These are phyloP conservation scores for Macrotrachela quadricornifera DNA, from an alignment of 1,140 invertebrate species.

Conservation along the genomic window DNA sequence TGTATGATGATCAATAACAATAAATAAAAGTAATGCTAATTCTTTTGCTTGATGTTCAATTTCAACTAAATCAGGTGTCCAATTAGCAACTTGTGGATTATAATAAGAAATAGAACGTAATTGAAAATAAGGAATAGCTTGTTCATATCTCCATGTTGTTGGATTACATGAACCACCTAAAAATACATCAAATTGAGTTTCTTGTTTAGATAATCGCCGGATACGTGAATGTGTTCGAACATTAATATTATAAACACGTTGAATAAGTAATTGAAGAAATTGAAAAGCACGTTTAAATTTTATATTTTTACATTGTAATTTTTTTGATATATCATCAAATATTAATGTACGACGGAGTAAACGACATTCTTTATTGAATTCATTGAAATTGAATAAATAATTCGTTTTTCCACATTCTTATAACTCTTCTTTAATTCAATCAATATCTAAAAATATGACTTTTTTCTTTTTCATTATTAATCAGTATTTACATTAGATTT, in stretches of 20 bases:
- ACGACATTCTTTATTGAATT: no score
- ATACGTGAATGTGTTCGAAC: neutral
- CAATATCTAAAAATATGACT: no score
- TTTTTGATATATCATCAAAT: no score
- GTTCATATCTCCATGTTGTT: slow-evolving; percentile 76
- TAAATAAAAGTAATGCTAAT: slow-evolving; percentile 60
- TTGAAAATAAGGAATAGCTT: slow-evolving; percentile 74
- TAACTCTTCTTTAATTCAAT: no score
- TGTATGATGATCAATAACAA: slow-evolving; percentile 79
- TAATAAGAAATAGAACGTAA: slow-evolving; percentile 74
- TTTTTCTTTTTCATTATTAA: no score
- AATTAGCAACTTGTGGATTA: slow-evolving; percentile 91
- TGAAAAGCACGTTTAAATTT: neutral
- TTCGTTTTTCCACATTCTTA: no score
- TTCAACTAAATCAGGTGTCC: slow-evolving; percentile 75
- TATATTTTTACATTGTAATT: neutral
- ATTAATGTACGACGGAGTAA: no score
- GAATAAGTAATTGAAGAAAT: slow-evolving; percentile 2
- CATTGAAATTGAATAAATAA: no score
- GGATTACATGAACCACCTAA: slow-evolving; percentile 91
- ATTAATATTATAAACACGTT: slow-evolving; percentile 17
- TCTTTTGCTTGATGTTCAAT: slow-evolving; percentile 69
- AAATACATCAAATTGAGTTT: slow-evolving; percentile 50
- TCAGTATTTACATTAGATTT: no score
- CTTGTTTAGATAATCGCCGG: no score